Evolutionary conservation across 2,797 vertebrate genomes (phyloP).

Genomic region (Sitta carolinensis): DNA sequence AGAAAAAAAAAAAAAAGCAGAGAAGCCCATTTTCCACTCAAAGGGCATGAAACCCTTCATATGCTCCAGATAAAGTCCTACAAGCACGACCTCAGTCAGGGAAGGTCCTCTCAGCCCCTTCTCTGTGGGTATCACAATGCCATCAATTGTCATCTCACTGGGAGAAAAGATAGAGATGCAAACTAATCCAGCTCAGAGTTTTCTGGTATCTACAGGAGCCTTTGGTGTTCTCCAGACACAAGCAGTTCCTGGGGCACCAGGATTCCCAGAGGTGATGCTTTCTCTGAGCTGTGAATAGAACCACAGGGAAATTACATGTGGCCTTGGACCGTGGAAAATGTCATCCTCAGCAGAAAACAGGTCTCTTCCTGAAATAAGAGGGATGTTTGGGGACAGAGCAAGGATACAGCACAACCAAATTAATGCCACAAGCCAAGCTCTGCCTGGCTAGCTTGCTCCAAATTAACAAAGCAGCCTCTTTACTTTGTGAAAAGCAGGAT

Average conservation of each 20-base stretch:
- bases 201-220: background rate
- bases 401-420: background rate
- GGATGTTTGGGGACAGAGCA: background rate
- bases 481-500: background rate
- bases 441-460: background rate
- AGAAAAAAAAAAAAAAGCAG: background rate
- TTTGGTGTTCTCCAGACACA: background rate
- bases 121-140: background rate
- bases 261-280: background rate
- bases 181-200: background rate
- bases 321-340: background rate
- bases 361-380: background rate
- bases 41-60: background rate
- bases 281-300: background rate
- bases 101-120: background rate
- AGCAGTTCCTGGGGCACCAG: background rate
- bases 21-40: background rate
- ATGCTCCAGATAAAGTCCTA: background rate
- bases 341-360: background rate
- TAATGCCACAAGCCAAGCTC: background rate
- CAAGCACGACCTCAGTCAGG: background rate
- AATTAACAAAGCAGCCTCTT: background rate
- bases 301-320: background rate
- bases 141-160: background rate
- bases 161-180: background rate